phyloP scores from a whole-genome alignment of 2,797 vertebrate species.

The Macropus fuliginosus region DNA sequence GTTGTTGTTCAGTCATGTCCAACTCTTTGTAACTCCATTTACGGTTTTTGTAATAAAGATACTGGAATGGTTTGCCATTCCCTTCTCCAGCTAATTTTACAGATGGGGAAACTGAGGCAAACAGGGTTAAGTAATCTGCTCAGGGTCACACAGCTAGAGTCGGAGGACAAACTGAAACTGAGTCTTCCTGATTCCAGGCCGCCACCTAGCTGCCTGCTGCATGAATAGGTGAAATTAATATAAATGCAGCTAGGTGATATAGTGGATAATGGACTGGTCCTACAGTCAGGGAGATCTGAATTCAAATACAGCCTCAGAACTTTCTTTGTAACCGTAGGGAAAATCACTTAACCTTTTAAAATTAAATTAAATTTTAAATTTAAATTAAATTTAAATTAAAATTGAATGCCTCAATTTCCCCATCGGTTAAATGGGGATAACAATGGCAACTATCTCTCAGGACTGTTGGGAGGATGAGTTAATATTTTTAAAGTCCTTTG shows the following conservation, averaged over 20 bases:
- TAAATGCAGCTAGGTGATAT: neutral
- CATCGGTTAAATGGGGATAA: neutral
- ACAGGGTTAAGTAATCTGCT: neutral
- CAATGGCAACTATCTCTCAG: neutral
- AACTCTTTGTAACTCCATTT: neutral
- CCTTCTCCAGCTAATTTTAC: constrained; percentile 14
- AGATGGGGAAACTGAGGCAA: constrained; percentile 20
- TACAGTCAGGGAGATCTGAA: neutral
- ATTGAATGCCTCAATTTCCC: neutral
- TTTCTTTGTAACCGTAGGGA: neutral
- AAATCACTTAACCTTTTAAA: neutral
- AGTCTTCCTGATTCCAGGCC: neutral
- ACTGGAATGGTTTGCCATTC: neutral
- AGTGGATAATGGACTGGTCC: neutral
- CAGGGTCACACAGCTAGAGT: neutral
- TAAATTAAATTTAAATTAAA: no score
- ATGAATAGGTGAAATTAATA: neutral
- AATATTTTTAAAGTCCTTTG: neutral
- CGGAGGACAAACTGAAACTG: neutral
- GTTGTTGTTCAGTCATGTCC: neutral
- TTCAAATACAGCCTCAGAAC: neutral
- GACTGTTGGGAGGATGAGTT: neutral
- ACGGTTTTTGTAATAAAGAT: neutral
- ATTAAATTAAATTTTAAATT: no score
- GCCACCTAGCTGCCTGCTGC: neutral